These are phyloP conservation scores for Serranochromis macrocephalus DNA, from an alignment of 2,113 vertebrate species.

Conservation along the genomic window DNA sequence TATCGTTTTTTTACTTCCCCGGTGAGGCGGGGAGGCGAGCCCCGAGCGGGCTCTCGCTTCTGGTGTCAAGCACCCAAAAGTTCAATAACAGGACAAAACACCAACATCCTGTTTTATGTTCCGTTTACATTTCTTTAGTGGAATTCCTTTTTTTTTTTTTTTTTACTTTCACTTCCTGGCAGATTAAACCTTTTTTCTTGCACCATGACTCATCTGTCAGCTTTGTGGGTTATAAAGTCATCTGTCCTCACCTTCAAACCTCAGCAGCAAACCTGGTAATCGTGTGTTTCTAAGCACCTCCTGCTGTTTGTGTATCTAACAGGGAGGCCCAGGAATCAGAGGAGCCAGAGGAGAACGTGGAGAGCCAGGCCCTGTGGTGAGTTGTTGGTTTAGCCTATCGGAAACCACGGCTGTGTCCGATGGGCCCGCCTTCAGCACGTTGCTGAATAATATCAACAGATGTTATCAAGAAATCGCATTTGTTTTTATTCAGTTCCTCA, in stretches of 20 bases:
- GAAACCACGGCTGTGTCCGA: background rate
- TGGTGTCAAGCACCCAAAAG: background rate
- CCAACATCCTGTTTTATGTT: background rate
- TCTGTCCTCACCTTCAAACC: background rate
- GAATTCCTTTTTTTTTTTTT: background rate
- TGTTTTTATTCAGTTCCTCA: background rate
- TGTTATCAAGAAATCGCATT: background rate
- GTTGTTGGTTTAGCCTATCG: background rate
- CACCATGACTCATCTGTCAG: background rate
- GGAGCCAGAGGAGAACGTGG: slow-evolving; percentile 88
- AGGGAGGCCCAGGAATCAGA: slow-evolving; percentile 90
- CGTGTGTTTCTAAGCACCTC: background rate
- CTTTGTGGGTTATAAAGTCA: background rate
- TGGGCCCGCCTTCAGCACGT: too few relatives aligned
- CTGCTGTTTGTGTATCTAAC: background rate
- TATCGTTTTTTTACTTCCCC: too few relatives aligned
- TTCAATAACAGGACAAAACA: background rate
- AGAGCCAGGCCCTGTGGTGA: slow-evolving; percentile 83
- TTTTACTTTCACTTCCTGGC: background rate
- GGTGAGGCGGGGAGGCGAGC: too few relatives aligned
- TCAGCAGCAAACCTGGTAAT: background rate
- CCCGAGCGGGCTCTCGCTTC: too few relatives aligned
- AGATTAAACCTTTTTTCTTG: background rate
- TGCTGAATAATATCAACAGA: background rate
- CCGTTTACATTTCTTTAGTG: rapidly evolving